A percentile compares a stretch with the other conserved stretches of the same genome.
Conservation (phyloP, 2,888 invertebrate genomes). For the Ornithoptera alexandrae region DNA sequence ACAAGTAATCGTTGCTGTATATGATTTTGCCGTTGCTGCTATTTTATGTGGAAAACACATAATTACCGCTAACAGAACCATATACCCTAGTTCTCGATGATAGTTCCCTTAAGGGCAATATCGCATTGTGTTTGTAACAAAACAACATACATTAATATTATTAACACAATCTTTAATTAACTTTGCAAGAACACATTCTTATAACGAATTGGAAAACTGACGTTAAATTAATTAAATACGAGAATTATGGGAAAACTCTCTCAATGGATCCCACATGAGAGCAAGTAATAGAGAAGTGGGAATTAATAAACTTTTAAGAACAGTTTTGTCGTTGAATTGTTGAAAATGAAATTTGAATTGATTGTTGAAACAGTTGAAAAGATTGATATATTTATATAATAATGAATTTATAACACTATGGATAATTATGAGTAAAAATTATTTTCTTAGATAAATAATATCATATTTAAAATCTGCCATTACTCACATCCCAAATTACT, state of each 20-base stretch:
- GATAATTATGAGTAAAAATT: too few relatives aligned
- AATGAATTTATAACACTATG: neutral
- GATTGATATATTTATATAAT: too few relatives aligned
- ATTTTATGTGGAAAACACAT: neutral
- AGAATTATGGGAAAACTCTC: conserved; percentile 6
- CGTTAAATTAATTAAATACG: conserved; percentile 10
- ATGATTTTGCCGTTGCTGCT: neutral
- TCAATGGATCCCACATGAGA: conserved; percentile 15
- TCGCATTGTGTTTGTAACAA: neutral
- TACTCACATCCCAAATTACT: neutral
- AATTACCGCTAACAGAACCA: neutral
- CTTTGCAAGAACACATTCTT: neutral
- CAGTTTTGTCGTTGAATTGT: conserved; percentile 7
- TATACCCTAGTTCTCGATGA: neutral
- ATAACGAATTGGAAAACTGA: conserved; percentile 7
- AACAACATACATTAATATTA: conserved; percentile 1
- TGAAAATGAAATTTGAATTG: too few relatives aligned
- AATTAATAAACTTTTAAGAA: conserved; percentile 17
- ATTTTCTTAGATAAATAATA: neutral
- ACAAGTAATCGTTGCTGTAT: neutral
- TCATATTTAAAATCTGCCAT: neutral
- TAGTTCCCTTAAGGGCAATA: neutral
- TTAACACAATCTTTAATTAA: neutral
- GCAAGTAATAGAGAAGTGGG: conserved; percentile 13
- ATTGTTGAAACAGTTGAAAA: neutral